Conservation (phyloP, 2,888 invertebrate genomes). For the Caenorhabditis sulstoni region DNA sequence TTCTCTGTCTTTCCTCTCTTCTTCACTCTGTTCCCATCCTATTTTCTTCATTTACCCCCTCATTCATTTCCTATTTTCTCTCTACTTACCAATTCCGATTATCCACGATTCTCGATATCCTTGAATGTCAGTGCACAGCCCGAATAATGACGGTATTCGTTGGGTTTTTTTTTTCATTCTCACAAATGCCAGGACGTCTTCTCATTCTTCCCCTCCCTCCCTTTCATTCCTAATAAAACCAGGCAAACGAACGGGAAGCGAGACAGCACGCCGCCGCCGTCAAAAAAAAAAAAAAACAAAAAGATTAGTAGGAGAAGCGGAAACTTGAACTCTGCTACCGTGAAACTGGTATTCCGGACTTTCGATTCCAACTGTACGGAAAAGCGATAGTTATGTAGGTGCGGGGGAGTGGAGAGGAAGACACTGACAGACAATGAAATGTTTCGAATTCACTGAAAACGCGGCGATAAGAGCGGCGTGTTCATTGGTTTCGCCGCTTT, state of each 20-base stretch:
- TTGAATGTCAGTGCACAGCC: constrained; percentile 20
- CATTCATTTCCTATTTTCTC: background rate
- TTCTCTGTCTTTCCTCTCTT: background rate
- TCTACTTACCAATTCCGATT: constrained; percentile 3
- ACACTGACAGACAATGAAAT: background rate
- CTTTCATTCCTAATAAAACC: background rate
- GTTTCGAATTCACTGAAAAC: no score
- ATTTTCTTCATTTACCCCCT: no score
- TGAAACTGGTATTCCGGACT: constrained; percentile 2
- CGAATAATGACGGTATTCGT: constrained; percentile 28
- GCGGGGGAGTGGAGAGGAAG: background rate
- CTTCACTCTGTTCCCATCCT: background rate
- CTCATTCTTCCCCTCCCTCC: background rate
- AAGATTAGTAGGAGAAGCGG: constrained; percentile 25
- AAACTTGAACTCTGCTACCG: constrained; percentile 1
- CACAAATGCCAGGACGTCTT: no score
- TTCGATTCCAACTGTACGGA: no score
- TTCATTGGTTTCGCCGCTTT: no score
- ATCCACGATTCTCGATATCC: no score
- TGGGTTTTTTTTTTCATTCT: background rate
- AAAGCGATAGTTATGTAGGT: no score
- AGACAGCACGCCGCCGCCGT: no score
- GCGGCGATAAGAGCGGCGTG: no score
- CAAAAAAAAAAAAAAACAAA: constrained; percentile 18
- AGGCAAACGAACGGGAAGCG: background rate